Evolutionary conservation across 2,888 invertebrate genomes (phyloP), one percentile per base, ranked within the genome.

Genomic region (Phlogophora meticulosa): DNA sequence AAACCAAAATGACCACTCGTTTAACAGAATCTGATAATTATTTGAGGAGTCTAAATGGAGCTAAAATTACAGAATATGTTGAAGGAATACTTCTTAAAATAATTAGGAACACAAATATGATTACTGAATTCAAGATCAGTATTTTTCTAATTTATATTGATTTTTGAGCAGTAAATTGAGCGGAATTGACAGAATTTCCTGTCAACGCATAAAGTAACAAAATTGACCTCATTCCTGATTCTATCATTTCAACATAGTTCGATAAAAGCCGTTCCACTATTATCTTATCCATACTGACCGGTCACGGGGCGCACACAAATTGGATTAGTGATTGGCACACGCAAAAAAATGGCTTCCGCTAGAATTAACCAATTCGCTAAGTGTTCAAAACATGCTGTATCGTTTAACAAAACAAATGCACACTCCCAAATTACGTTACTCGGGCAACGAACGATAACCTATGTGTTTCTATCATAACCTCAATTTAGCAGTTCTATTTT

Each of bases 301-400:
- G 78, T 80, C 82, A 80, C 81, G 84, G 77, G 83, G 81, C 79
- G 43, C 74, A 78, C 69, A 81, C 83, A 88, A 90, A 90, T 89
- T 88, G 68, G 85, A 90, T 90, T 89, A 89, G 63, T 77, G 70
- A 72, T 71, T 55, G 58, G 59, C 51, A 66, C 63, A 74, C 57
- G 77, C 61, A 72, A 73, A 82, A n/a, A 84, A 84, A 84, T 83
- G 84, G 85, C 85, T 85, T 79, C 80, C 65, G 51, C 28, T 51
- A 67, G 56, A 77, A 62, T 59, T 51, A 76, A 64, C 48, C 36
- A 74, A 63, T 76, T 69, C 65, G 49, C 56, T 73, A 72, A 55
- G 52, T 73, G 69, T 70, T 72, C 52, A 75, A 72, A 72, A 73
- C 66, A 78, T 72, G 76, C 61, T 74, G 55, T 73, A 68, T 61